phyloP scores from a whole-genome alignment of 2,113 vertebrate genomes.

The Jacana jacana region DNA sequence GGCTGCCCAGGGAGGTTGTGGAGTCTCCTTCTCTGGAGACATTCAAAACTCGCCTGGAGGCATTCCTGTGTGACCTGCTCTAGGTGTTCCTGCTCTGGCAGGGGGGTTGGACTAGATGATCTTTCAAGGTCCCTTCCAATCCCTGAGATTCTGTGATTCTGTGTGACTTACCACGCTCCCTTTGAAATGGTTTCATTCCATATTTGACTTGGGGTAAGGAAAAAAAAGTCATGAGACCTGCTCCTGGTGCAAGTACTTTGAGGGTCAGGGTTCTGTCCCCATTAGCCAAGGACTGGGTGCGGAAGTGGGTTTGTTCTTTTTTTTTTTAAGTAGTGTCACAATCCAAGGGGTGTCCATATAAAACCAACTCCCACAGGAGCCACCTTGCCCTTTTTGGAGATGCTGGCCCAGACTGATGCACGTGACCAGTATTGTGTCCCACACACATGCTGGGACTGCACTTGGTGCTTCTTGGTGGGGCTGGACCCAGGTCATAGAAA shows the following conservation, averaged over 20 bases:
- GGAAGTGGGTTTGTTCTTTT: neutral
- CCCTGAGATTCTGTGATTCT: too few relatives aligned
- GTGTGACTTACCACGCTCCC: neutral
- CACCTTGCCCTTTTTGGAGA: neutral
- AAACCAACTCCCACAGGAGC: neutral
- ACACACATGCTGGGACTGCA: neutral
- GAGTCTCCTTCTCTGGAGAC: too few relatives aligned
- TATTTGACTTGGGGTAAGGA: neutral
- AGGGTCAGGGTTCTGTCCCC: neutral
- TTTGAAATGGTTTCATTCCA: neutral
- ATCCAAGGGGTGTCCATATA: accelerated
- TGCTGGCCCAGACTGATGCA: neutral
- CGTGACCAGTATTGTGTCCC: accelerated
- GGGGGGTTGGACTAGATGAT: too few relatives aligned
- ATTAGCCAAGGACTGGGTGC: neutral
- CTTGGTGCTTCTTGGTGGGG: neutral
- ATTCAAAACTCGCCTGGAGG: too few relatives aligned
- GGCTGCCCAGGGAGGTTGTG: too few relatives aligned
- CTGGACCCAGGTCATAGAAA: neutral
- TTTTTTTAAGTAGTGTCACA: neutral
- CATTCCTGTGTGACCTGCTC: too few relatives aligned
- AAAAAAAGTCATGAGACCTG: neutral
- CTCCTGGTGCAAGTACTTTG: neutral
- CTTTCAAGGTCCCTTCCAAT: too few relatives aligned
- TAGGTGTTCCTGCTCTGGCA: too few relatives aligned